Conservation (phyloP, 2,797 vertebrate species). For the Catharus ustulatus region DNA sequence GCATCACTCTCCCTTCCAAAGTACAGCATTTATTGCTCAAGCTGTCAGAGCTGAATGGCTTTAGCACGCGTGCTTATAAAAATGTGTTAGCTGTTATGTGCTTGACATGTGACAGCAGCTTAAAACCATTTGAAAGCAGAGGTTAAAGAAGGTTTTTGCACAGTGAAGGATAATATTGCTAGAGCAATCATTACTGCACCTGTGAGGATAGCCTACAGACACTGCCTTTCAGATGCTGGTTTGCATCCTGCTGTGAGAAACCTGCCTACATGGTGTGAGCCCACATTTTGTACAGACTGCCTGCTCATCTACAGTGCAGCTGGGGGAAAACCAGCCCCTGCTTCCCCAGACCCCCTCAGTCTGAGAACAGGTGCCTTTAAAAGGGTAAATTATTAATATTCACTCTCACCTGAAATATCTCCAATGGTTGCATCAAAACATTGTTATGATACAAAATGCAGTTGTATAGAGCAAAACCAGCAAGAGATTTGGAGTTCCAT, state of each 20-base stretch:
- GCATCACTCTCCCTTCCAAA: neutral
- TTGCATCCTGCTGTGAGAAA: neutral
- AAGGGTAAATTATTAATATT: neutral
- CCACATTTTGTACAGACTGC: neutral
- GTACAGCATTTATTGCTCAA: neutral
- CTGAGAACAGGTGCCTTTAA: neutral
- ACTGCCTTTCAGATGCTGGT: neutral
- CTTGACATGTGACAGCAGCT: neutral
- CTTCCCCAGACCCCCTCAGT: neutral
- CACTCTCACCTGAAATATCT: neutral
- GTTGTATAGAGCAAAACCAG: neutral
- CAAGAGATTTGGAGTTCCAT: neutral
- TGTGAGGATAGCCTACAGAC: neutral
- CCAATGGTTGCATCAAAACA: neutral
- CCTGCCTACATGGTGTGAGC: accelerated
- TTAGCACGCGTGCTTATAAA: neutral
- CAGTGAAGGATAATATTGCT: neutral
- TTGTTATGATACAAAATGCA: neutral
- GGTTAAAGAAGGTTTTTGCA: neutral
- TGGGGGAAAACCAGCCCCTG: accelerated
- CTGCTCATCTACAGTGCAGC: neutral
- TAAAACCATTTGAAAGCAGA: slow-evolving; percentile 1
- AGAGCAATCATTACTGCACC: neutral
- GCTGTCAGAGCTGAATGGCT: neutral
- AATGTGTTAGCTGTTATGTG: neutral